Base-by-base conservation (phyloP, 1,140 invertebrate species). In the Drosophila melanogaster region DNA sequence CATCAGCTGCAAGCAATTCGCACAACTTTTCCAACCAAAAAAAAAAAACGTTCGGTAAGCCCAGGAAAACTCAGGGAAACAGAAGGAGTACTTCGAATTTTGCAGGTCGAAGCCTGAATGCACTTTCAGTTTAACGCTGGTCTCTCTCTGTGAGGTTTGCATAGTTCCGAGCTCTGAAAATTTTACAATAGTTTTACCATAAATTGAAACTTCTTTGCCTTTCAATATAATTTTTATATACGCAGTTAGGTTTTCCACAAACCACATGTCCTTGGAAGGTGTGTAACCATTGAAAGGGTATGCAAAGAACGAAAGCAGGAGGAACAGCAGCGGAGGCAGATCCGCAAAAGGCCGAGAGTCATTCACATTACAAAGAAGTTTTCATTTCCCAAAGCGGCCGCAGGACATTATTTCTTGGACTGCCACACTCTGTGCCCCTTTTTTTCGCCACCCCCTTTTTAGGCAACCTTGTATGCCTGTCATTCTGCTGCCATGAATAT, bases 341-440 rank as follows among this genome's bases (percentile, higher is more conserved):
- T 58, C 30, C 33, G 26, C 40, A 70, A 76, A 76, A 77, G 73
- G 73, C 62, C 74, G 73, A 77, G 64, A 70, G 69, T 66, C 60
- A 62, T 60, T 78, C 55, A 72, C 79, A 69, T 79, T 89, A 83
- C 84, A 87, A 87, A 87, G 84, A 87, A 83, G 79, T 87, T 87
- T 86, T 87, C 83, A 84, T 89, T 87, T 89, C 76, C 75, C 84
- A 69, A 55, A 46, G 76, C 49, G 58, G 75, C 83, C 83, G 66
- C 79, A 79, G 83, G 83, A 79, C 84, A 87, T 87, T 89, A 79
- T 87, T 79, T 62, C 72, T 76, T 70, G 46, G 33, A 64, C 55
- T 26, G 17, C 62, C 62, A 46, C 41, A 33, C 22, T 30, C 41
- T 7, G 17, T 5, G 19, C 17, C 33, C 12, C 17, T 37, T 65